Conservation (phyloP, 2,113 vertebrate genomes). For the Leucoraja erinaceus region DNA sequence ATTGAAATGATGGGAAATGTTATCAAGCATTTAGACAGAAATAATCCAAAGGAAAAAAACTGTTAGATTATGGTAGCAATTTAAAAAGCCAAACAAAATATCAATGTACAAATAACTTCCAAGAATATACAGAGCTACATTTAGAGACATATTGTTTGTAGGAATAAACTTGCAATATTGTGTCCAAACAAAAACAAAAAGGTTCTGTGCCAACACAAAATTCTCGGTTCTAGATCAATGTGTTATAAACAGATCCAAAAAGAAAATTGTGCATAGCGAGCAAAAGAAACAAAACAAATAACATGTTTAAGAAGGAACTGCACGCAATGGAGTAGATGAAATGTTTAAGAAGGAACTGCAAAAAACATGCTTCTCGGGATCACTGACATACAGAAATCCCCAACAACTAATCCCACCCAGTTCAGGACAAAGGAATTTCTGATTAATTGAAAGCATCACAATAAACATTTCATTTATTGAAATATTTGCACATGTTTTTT, state of each 20-base stretch:
- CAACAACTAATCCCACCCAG: not conserved
- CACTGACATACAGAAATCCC: not conserved
- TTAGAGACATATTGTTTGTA: not conserved
- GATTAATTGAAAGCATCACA: not conserved
- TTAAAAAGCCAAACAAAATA: constrained; percentile 5
- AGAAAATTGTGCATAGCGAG: not conserved
- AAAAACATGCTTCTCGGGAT: not conserved
- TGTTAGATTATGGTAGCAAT: not conserved
- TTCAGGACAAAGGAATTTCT: not conserved
- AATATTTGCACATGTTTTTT: not conserved
- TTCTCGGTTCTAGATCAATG: not conserved
- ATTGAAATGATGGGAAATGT: not conserved
- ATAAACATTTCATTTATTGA: not conserved
- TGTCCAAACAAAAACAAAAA: not conserved
- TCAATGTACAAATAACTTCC: not conserved
- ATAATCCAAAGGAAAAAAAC: not conserved
- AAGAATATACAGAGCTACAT: not conserved
- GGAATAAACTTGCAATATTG: not conserved
- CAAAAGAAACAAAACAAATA: not conserved
- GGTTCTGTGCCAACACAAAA: not conserved
- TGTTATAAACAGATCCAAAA: not conserved
- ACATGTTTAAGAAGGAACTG: not conserved
- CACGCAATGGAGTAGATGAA: too few species aligned
- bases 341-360: not conserved
- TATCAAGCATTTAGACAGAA: not conserved